Conservation (phyloP, 2,797 vertebrate species). For the Crenuchus spilurus region DNA sequence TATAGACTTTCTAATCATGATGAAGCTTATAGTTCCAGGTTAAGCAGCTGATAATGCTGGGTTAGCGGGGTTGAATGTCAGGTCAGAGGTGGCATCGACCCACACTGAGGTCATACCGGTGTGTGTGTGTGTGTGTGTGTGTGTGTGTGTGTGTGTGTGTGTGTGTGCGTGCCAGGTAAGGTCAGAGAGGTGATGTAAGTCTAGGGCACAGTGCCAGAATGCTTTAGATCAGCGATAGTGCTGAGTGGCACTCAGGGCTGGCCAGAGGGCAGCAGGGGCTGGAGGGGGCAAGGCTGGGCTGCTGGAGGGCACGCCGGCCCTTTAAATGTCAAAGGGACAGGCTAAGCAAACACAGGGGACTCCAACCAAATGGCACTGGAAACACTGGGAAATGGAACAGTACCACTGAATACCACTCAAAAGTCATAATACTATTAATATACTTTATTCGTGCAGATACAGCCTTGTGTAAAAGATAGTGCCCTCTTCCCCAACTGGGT, state of each 20-base stretch:
- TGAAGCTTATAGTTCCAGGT: slow-evolving; percentile 31
- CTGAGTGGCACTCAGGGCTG: slow-evolving; percentile 55
- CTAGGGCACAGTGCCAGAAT: slow-evolving; percentile 48
- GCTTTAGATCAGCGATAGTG: slow-evolving; percentile 43
- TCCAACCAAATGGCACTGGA: slow-evolving; percentile 49
- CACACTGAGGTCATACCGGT: slow-evolving; percentile 47
- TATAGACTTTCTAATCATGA: slow-evolving; percentile 11
- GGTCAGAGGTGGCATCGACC: slow-evolving; percentile 51
- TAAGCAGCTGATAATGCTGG: slow-evolving; percentile 41
- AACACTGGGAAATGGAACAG: slow-evolving; percentile 19
- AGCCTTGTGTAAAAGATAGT: too few species aligned
- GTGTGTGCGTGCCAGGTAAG: slow-evolving; percentile 59
- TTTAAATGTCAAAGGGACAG: slow-evolving; percentile 83
- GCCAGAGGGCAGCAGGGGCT: slow-evolving; percentile 74
- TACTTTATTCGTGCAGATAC: too few species aligned
- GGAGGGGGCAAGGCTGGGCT: slow-evolving; percentile 74
- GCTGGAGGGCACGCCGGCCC: slow-evolving; percentile 80
- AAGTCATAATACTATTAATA: too few species aligned
- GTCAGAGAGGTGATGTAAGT: slow-evolving; percentile 50
- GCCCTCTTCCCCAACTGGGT: too few species aligned
- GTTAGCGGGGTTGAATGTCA: slow-evolving; percentile 50
- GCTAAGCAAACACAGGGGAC: slow-evolving; percentile 51
- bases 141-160: slow-evolving; percentile 35
- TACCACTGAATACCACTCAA: too few species aligned
- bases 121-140: slow-evolving; percentile 38